Evolutionary conservation across 2,113 vertebrate species (phyloP), one percentile per base, ranked within the genome.

Genomic region (Lophochroa leadbeateri): DNA sequence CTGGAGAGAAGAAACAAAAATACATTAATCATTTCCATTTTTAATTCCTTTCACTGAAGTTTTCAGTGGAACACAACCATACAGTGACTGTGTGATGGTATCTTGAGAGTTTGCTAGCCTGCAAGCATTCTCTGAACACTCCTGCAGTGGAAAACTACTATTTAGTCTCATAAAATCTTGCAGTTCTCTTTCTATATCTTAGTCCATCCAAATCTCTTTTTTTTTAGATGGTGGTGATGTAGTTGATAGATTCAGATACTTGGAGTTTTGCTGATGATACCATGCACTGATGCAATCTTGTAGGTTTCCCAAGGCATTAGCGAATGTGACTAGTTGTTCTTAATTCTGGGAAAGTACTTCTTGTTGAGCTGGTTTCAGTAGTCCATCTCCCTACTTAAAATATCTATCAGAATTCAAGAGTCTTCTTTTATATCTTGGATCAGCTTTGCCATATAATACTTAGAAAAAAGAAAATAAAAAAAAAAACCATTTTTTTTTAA

Each of bases 281-380:
- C 57, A 29, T 71, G n/a, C 18, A 23, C 7, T 63, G 55, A 31
- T 1, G 0, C 13, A 83, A 29, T 31, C 13, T 47, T 93, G 31
- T 10, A 43, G 6, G 2, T 72, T 65, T 89, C 13, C 20, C 27
- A 79, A 52, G 41, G 14, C 0, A 0, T 0, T 57, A 7, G 6
- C 24, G 11, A 2, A 50, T 33, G 37, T 53, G 11, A 86, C 37
- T 28, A 21, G 25, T 47, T 52, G 13, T 55, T 82, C 41, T 23
- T 33, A 7, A 37, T 74, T 41, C 12, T 9, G 1, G 20, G 16
- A 64, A 90, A 83, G 27, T 43, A 44, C 3, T 76, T 75, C 19
- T 75, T 52, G 9, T 55, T 68, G 20, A 86, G 6, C 9, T 83
- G 6, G 11, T 76, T 91, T 85, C 20, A 79, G 23, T 28, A 37